A percentile compares a stretch with the other conserved stretches of the same genome.
phyloP scores from a whole-genome alignment of 2,888 invertebrate species.

The Leucophenga montana region DNA sequence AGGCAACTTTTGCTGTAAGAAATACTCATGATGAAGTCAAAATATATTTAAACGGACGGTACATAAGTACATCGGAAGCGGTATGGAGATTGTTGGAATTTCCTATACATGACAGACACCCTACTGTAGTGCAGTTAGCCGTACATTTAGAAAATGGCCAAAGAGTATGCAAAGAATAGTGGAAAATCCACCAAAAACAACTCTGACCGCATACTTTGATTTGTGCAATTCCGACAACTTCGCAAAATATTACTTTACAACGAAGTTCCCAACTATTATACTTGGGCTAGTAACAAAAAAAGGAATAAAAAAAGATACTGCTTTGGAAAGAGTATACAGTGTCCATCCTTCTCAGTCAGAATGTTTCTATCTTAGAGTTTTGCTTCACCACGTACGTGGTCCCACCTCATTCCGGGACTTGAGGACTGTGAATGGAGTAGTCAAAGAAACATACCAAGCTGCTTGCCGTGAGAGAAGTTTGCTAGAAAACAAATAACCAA shows the following conservation, averaged over 20 bases:
- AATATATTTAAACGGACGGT: not conserved
- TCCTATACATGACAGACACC: slow-evolving; percentile 29
- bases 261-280: slow-evolving; percentile 13
- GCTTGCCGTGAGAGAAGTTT: slow-evolving; percentile 26
- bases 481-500: slow-evolving; percentile 15
- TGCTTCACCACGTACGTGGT: slow-evolving; percentile 22
- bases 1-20: slow-evolving; percentile 5
- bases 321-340: slow-evolving; percentile 24
- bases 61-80: slow-evolving; percentile 11
- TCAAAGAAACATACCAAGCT: slow-evolving; percentile 20
- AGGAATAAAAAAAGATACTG: slow-evolving; percentile 23
- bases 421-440: slow-evolving; percentile 5
- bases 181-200: slow-evolving; percentile 15
- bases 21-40: slow-evolving; percentile 8
- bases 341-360: slow-evolving; percentile 18
- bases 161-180: slow-evolving; percentile 16
- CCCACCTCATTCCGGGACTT: slow-evolving; percentile 8
- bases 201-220: slow-evolving; percentile 16
- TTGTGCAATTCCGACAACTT: slow-evolving; percentile 13
- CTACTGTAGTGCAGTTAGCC: slow-evolving; percentile 18
- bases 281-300: slow-evolving; percentile 22
- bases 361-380: slow-evolving; percentile 18
- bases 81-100: slow-evolving; percentile 15
- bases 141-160: slow-evolving; percentile 21
- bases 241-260: slow-evolving; percentile 20